phyloP scores from a whole-genome alignment of 2,797 vertebrate species.

The Melopsittacus undulatus region DNA sequence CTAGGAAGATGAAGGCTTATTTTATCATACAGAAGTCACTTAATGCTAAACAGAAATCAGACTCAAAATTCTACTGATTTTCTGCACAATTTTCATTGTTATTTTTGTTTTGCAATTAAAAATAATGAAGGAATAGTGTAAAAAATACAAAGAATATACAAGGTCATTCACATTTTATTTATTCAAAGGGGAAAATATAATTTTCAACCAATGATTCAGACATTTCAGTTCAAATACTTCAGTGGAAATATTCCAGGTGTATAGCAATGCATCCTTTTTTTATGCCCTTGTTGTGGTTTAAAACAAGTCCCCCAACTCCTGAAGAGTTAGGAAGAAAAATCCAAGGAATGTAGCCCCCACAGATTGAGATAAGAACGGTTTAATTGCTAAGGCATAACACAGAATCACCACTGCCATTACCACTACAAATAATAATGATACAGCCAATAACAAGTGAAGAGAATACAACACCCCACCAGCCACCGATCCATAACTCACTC shows the following conservation, averaged over 20 bases:
- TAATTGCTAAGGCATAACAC: no score
- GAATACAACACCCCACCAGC: no score
- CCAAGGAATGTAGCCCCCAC: no score
- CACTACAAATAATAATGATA: no score
- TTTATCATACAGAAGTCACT: neutral
- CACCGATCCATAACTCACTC: no score
- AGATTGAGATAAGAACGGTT: no score
- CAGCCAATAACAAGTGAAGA: no score
- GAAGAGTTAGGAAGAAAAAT: no score
- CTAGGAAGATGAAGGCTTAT: neutral
- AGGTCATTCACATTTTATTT: constrained; percentile 1
- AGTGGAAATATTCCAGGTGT: constrained; percentile 2
- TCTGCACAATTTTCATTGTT: neutral
- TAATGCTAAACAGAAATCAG: neutral
- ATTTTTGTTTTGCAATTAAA: constrained; percentile 12
- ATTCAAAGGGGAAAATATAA: neutral
- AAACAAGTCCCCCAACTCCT: no score
- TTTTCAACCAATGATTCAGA: constrained; percentile 31
- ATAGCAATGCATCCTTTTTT: neutral
- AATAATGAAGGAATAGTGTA: neutral
- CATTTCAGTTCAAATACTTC: neutral
- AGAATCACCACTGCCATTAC: no score
- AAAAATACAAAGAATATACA: neutral
- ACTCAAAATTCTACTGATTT: neutral
- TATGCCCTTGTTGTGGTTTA: no score